Evolutionary conservation across 2,888 invertebrate species (phyloP).

Genomic region (Ophion ellenae): DNA sequence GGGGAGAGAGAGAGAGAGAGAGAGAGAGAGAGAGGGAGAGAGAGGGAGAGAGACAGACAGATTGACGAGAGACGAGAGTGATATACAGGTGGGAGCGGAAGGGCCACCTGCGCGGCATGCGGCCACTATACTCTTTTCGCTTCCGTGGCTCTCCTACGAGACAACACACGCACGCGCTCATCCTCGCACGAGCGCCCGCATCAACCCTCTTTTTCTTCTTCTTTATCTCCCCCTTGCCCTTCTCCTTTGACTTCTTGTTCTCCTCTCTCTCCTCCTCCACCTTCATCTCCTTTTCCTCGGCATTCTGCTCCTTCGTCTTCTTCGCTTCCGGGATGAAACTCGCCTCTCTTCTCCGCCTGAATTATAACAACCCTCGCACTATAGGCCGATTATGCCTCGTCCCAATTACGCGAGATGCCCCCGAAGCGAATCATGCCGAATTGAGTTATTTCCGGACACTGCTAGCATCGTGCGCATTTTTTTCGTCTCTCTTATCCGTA

Average conservation of each 20-base stretch:
- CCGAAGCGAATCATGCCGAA: background rate
- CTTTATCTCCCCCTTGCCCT: background rate
- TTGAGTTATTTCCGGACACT: constrained; percentile 4
- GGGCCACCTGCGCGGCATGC: constrained; percentile 75
- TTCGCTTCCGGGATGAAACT: background rate
- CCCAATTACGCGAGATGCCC: constrained; percentile 2
- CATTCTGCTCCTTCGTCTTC: background rate
- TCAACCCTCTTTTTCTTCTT: constrained; percentile 41
- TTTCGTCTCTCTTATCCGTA: background rate
- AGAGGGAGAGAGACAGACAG: constrained; percentile 13
- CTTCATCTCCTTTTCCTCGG: background rate
- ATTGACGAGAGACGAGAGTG: constrained; percentile 51
- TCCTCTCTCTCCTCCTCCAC: background rate
- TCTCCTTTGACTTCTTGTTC: background rate
- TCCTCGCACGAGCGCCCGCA: constrained; percentile 63
- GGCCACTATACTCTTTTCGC: constrained; percentile 60
- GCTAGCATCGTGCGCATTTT: background rate
- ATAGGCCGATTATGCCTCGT: background rate
- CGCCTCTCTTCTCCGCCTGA: background rate
- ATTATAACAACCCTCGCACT: background rate
- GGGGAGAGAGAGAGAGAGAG: constrained; percentile 11
- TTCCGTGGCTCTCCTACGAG: constrained; percentile 52
- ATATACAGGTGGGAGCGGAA: constrained; percentile 75
- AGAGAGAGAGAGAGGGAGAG: background rate
- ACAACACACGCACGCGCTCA: constrained; percentile 61